Evolutionary conservation across 2,797 vertebrate genomes (phyloP).

Genomic region (Delichon dasypus): DNA sequence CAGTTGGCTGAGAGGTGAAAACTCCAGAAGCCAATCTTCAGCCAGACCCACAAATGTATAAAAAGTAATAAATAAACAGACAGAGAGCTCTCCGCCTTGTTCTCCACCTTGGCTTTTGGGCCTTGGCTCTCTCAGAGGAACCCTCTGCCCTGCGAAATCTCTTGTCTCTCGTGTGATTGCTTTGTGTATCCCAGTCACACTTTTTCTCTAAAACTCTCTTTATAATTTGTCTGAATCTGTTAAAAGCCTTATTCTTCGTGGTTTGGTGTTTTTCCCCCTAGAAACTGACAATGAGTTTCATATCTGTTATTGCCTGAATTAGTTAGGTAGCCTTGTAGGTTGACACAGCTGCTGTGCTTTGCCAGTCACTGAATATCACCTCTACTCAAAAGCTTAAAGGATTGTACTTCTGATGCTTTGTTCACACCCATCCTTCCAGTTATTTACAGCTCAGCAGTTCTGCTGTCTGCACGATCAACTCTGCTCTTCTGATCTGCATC

Average conservation of each 20-base stretch:
- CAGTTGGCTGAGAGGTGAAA: too few species aligned
- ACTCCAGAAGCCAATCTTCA: too few species aligned
- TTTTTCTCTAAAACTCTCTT: not conserved
- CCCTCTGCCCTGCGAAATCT: too few species aligned
- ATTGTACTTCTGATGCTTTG: not conserved
- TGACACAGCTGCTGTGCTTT: not conserved
- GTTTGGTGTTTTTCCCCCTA: not conserved
- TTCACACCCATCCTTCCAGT: slow-evolving; percentile 3
- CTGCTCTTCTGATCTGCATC: not conserved
- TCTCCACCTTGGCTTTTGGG: too few species aligned
- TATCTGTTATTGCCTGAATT: not conserved
- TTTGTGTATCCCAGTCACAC: too few species aligned
- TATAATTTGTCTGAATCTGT: not conserved
- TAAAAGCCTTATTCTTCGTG: not conserved
- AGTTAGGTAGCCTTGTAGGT: not conserved
- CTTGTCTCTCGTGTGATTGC: too few species aligned
- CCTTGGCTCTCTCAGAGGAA: too few species aligned
- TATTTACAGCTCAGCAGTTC: slow-evolving; percentile 45
- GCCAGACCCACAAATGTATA: too few species aligned
- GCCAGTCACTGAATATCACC: not conserved
- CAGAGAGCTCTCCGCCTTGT: too few species aligned
- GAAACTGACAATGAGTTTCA: not conserved
- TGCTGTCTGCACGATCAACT: not conserved
- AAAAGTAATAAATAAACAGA: too few species aligned
- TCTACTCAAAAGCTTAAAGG: not conserved